Percentiles rank a stretch among this genome's conserved stretches.
phyloP scores from a whole-genome alignment of 2,797 vertebrate genomes.

The Salarias fasciatus region DNA sequence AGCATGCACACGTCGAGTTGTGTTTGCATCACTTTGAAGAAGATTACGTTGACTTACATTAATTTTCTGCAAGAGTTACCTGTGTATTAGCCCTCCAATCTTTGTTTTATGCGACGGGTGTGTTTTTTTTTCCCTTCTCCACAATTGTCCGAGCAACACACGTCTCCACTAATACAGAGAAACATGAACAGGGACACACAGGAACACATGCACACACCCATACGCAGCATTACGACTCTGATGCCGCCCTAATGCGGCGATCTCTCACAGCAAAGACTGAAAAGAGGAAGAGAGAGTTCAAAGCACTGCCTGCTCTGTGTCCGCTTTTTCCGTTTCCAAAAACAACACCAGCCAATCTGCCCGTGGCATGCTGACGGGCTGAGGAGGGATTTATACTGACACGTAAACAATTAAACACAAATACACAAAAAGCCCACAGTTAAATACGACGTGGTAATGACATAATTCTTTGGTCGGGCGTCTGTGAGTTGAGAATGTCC shows the following conservation, averaged over 20 bases:
- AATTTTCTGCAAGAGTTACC: not conserved
- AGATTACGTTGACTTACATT: not conserved
- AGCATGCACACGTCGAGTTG: not conserved
- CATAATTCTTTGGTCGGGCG: conserved; percentile 34
- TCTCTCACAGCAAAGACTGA: conserved; percentile 19
- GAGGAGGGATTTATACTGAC: conserved; percentile 19
- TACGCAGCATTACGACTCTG: conserved; percentile 4
- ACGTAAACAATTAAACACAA: conserved; percentile 35
- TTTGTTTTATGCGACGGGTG: too few relatives aligned
- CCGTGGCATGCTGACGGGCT: conserved; percentile 15
- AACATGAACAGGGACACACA: conserved; percentile 1
- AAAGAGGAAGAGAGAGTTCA: conserved; percentile 27
- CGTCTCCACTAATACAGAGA: not conserved
- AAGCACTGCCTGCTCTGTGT: conserved; percentile 50
- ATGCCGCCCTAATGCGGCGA: conserved; percentile 8
- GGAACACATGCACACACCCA: not conserved
- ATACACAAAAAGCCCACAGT: conserved; percentile 15
- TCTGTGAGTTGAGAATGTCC: conserved; percentile 19
- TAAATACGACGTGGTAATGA: conserved; percentile 30
- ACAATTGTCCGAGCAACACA: too few relatives aligned
- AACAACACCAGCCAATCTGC: conserved; percentile 60
- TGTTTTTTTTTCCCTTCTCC: too few relatives aligned
- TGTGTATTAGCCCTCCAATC: too few relatives aligned
- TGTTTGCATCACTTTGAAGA: not conserved
- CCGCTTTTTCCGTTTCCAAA: conserved; percentile 58